phyloP scores from a whole-genome alignment of 2,113 vertebrate species.

The Sminthopsis crassicaudata region DNA sequence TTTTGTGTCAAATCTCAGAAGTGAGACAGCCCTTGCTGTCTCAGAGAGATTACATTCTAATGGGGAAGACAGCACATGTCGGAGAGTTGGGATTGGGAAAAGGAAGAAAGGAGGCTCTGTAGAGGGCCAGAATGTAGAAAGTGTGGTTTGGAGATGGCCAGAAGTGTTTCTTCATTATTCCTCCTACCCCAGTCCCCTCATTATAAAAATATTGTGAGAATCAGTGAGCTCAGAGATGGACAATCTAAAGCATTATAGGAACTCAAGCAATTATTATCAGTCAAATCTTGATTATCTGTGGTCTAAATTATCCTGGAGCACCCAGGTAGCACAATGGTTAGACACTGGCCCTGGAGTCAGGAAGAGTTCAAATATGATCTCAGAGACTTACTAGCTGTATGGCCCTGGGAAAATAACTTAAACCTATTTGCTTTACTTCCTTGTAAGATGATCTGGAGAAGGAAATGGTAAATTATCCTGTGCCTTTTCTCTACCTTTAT shows the following conservation, averaged over 20 bases:
- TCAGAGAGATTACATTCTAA: background rate
- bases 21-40: background rate
- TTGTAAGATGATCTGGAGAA: too few species aligned
- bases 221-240: background rate
- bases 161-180: background rate
- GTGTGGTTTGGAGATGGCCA: background rate
- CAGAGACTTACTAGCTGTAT: too few species aligned
- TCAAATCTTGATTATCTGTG: background rate
- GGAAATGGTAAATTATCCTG: background rate
- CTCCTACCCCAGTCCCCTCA: background rate
- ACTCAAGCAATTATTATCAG: background rate
- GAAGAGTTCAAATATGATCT: too few species aligned
- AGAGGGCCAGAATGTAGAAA: background rate
- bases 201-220: slow-evolving; percentile 1
- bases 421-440: too few species aligned
- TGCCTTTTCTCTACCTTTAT: background rate
- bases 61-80: background rate
- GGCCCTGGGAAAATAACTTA: too few species aligned
- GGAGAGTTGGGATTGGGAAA: background rate
- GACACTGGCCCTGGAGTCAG: too few species aligned
- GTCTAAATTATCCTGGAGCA: background rate
- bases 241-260: background rate
- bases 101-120: background rate
- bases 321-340: too few species aligned
- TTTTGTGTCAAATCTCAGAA: background rate